These are phyloP conservation scores for Chaetophractus vellerosus DNA, from an alignment of 2,797 vertebrate species.

Conservation along the genomic window DNA sequence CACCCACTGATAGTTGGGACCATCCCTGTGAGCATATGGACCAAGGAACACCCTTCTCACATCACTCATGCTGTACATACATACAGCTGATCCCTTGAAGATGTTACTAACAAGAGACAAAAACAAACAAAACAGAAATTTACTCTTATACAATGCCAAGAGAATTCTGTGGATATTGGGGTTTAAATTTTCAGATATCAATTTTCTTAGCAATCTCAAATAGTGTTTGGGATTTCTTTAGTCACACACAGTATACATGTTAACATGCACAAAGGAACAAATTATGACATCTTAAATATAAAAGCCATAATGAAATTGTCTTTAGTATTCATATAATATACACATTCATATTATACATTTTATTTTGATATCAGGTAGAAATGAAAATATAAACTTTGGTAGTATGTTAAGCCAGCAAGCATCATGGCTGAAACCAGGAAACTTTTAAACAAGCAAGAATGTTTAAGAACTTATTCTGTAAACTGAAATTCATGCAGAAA, in stretches of 20 bases:
- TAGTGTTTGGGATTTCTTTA: conserved; percentile 65
- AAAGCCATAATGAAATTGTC: conserved; percentile 21
- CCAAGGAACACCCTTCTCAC: conserved; percentile 97
- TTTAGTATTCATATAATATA: neutral
- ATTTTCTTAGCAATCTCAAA: conserved; percentile 73
- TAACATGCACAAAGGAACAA: neutral
- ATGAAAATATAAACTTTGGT: conserved; percentile 29
- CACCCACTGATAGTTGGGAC: conserved; percentile 99
- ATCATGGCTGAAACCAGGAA: conserved; percentile 6
- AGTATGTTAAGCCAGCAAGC: neutral
- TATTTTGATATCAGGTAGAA: conserved; percentile 3
- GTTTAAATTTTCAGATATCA: conserved; percentile 69
- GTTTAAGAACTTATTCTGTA: conserved; percentile 13
- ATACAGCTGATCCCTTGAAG: conserved; percentile 99
- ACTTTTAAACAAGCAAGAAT: neutral
- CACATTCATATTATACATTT: conserved; percentile 8
- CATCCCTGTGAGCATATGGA: conserved; percentile 97
- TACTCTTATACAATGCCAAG: neutral
- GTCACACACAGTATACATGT: neutral
- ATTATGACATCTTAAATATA: conserved; percentile 40
- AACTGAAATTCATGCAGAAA: neutral
- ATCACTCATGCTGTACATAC: conserved; percentile 98
- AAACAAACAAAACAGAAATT: conserved; percentile 87
- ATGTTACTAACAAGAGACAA: conserved; percentile 93
- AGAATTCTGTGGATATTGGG: conserved; percentile 44